These are phyloP conservation scores for Bradypodion pumilum DNA, from an alignment of 2,797 vertebrate species.

Conservation along the genomic window DNA sequence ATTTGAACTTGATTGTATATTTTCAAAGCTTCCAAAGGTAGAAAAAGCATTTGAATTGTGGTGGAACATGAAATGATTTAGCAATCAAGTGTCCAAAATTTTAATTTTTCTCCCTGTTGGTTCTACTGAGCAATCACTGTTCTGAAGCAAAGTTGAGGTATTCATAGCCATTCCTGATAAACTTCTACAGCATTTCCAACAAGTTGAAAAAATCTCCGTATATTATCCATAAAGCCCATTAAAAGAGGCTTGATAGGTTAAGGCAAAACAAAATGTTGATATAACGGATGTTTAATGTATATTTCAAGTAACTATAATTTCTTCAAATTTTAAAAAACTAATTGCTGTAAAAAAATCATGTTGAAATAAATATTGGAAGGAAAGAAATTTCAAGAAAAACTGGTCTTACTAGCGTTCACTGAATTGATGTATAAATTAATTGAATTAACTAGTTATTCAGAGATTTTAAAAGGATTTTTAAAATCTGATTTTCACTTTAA, in stretches of 20 bases:
- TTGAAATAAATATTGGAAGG: neutral
- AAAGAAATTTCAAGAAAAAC: neutral
- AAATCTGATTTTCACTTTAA: neutral
- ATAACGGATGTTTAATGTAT: neutral
- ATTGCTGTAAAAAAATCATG: neutral
- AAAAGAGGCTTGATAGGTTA: neutral
- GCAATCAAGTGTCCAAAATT: neutral
- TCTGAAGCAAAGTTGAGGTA: neutral
- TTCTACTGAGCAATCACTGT: too few relatives aligned
- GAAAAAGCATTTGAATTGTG: neutral
- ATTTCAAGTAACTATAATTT: neutral
- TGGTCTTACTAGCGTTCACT: neutral
- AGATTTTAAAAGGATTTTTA: neutral
- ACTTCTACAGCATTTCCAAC: neutral
- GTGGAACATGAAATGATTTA: neutral
- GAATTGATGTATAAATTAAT: neutral
- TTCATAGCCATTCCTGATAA: neutral
- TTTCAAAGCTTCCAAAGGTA: neutral
- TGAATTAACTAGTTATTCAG: neutral
- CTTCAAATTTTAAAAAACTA: neutral
- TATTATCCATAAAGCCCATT: neutral
- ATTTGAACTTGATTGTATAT: neutral
- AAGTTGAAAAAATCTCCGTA: neutral
- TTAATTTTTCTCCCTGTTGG: neutral
- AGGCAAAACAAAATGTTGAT: neutral